These are phyloP conservation scores for Aplysina aerophoba DNA, from an alignment of 37 sponge, comb jelly and placozoan genomes.

Conservation along the genomic window DNA sequence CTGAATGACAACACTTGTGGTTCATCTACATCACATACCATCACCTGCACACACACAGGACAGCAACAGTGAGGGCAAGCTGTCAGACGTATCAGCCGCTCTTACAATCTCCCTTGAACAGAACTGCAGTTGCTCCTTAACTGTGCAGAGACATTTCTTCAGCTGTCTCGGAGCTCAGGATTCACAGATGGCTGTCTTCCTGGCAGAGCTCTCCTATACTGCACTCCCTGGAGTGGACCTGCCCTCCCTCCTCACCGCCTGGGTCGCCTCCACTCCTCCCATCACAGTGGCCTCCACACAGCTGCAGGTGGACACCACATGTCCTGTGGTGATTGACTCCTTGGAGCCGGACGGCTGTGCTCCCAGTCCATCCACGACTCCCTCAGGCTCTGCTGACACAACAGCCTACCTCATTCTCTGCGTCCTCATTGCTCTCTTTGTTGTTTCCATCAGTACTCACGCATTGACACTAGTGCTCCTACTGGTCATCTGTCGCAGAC, in stretches of 20 bases:
- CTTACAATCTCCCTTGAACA: too few relatives aligned
- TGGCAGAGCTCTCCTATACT: background rate
- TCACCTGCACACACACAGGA: background rate
- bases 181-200: background rate
- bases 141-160: background rate
- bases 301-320: background rate
- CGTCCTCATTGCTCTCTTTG: background rate
- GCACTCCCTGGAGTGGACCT: background rate
- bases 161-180: background rate
- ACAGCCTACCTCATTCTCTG: background rate
- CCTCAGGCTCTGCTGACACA: background rate
- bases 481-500: too few relatives aligned
- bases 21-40: background rate
- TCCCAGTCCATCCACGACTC: background rate
- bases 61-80: background rate
- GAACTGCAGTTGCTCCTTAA: too few relatives aligned
- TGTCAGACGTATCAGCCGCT: background rate
- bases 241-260: background rate
- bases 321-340: constrained; percentile 2
- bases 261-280: constrained; percentile 3
- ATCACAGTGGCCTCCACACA: background rate
- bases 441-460: background rate
- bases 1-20: too few relatives aligned
- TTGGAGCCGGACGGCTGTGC: background rate
- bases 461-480: background rate